Conservation (phyloP, 2,888 invertebrate species). For the Drosophila lutescens region DNA sequence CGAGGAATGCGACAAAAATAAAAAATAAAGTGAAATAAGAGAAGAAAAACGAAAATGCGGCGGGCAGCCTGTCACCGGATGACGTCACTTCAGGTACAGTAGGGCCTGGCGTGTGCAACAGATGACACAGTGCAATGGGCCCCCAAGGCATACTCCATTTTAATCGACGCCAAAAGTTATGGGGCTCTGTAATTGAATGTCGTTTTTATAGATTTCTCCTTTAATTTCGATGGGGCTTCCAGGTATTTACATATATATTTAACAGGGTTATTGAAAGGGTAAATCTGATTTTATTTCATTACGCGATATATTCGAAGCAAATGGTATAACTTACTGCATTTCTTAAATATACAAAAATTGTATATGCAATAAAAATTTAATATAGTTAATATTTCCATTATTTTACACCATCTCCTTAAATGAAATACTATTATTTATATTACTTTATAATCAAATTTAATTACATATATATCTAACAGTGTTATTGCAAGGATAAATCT, state of each 20-base stretch:
- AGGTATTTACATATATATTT: not conserved
- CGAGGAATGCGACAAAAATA: constrained; percentile 9
- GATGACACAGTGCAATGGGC: constrained; percentile 1
- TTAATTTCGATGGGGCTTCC: not conserved
- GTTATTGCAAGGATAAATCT: no score
- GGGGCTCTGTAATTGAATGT: not conserved
- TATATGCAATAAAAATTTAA: no score
- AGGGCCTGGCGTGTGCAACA: not conserved
- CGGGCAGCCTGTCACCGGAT: constrained; percentile 1
- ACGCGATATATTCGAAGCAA: no score
- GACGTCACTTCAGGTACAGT: constrained; percentile 5
- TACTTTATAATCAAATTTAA: no score
- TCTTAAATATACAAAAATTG: no score
- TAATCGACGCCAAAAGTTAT: constrained; percentile 8
- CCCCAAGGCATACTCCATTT: constrained; percentile 5
- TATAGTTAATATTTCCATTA: no score
- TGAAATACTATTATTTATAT: no score
- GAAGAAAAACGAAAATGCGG: not conserved
- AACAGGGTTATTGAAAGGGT: not conserved
- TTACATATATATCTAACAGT: no score
- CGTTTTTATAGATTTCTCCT: not conserved
- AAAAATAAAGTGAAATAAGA: not conserved
- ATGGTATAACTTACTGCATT: no score
- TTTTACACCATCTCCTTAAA: no score
- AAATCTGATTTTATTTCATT: not conserved